Percentiles rank a stretch among this genome's conserved stretches.
These are phyloP conservation scores for Lota lota DNA, from an alignment of 2,113 vertebrate genomes.

Conservation along the genomic window DNA sequence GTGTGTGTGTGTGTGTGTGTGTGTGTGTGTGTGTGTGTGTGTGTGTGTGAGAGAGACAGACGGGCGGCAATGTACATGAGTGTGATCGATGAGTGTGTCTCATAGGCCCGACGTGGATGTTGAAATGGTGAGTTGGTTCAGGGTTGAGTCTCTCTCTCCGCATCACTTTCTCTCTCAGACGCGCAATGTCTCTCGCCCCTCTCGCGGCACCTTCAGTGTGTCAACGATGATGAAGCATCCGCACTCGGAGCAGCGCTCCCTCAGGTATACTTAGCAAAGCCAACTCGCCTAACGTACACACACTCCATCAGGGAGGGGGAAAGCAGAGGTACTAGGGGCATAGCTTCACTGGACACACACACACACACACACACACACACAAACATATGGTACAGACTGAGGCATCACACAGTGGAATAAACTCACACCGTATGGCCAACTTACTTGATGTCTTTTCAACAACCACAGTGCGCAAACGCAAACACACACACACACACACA, in stretches of 20 bases:
- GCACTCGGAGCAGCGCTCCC: conserved; percentile 49
- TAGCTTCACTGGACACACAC: not conserved
- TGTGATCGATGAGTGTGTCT: conserved; percentile 51
- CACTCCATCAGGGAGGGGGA: conserved; percentile 33
- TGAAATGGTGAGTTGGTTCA: conserved; percentile 8
- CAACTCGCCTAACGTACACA: conserved; percentile 44
- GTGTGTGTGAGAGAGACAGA: not conserved
- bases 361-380: conserved; percentile 1
- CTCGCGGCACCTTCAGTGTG: conserved; percentile 14
- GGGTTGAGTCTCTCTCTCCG: conserved; percentile 16
- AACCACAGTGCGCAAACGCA: too few species aligned
- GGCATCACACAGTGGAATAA: not conserved
- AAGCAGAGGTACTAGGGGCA: not conserved
- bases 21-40: too few species aligned
- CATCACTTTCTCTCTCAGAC: not conserved
- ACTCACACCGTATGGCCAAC: too few species aligned
- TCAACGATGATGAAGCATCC: conserved; percentile 61
- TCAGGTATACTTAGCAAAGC: conserved; percentile 63
- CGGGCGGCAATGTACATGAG: not conserved
- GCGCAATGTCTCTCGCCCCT: too few species aligned
- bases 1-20: not conserved
- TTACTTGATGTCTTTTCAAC: too few species aligned
- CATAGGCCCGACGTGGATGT: not conserved
- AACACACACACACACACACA: not conserved
- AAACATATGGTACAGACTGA: not conserved